Base-by-base conservation (phyloP, 2,888 invertebrate genomes). In the Physocephala rufipes region DNA sequence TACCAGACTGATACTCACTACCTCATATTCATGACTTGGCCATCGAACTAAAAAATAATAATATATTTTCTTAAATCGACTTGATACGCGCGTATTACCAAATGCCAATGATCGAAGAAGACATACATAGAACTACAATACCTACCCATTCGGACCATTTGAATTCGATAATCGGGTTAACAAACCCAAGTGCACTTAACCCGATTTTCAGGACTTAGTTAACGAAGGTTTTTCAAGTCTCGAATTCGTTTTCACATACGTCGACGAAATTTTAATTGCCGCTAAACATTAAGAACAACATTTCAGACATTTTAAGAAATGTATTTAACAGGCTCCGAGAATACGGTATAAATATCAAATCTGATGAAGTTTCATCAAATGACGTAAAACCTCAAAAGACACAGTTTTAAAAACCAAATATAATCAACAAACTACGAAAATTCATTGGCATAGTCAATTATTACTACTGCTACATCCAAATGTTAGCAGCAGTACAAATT, bases 1-100 rank as follows among this genome's bases (percentile, higher is more conserved):
- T 36, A 36, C 36, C 36, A 36, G 36, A 36, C 47, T 3, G 43
- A 49, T 70, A 65, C 36, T 59, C 66, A 0, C 4, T 70, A 7
- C 36, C 69, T 24, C n/a, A 72, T 15, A 61, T 72, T 4, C 62
- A 65, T 1, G 71, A 68, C 19, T 12, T 70, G 7, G 24, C 7
- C 19, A 53, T 53, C 19, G 21, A 53, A 12, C n/a, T 53, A 19
- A 53, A 53, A 21, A 53, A 53, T 24, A 51, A n/a, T n/a, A n/a
- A n/a, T n/a, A 36, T 36, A 36, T 36, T 36, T 36, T 36, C 36
- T 9, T 7, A 36, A 36, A 36, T 36, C 36, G 36, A 36, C 36
- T 9, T 36, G 36, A 9, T 36, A 36, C 36, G 36, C 36, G 36
- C 36, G 4, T 36, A 36, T 9, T 9, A 36, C 12, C 49, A 49